These are phyloP conservation scores for Guaruba guarouba DNA, from an alignment of 2,113 vertebrate species.

Conservation along the genomic window DNA sequence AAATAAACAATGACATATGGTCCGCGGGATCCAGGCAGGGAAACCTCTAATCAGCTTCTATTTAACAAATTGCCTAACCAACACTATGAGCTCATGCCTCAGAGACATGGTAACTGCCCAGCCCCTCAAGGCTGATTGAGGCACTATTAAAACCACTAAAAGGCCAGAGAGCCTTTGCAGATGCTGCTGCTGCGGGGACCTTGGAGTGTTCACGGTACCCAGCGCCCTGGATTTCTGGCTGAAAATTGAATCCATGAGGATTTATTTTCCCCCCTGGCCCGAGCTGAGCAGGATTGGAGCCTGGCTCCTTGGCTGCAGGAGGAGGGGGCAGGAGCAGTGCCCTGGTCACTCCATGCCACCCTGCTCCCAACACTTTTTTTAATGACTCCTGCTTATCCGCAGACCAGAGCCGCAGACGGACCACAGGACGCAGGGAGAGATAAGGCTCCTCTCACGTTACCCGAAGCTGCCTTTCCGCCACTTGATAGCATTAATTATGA, in stretches of 20 bases:
- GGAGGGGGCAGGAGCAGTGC: background rate
- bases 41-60: background rate
- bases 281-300: background rate
- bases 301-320: rapidly evolving
- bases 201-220: rapidly evolving
- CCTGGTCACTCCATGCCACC: background rate
- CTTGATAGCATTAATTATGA: slow-evolving; percentile 54
- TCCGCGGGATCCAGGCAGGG: background rate
- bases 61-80: background rate
- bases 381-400: background rate
- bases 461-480: background rate
- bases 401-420: background rate
- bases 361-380: background rate
- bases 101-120: background rate
- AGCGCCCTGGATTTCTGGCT: background rate
- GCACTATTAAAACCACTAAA: background rate
- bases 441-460: slow-evolving; percentile 41
- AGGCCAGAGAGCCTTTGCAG: background rate
- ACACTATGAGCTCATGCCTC: background rate
- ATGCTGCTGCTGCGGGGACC: rapidly evolving
- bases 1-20: background rate
- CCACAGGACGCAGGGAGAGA: background rate
- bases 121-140: background rate
- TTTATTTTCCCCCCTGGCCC: rapidly evolving
- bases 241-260: background rate